phyloP scores from a whole-genome alignment of 2,113 vertebrate genomes.

The Anthoscopus minutus region DNA sequence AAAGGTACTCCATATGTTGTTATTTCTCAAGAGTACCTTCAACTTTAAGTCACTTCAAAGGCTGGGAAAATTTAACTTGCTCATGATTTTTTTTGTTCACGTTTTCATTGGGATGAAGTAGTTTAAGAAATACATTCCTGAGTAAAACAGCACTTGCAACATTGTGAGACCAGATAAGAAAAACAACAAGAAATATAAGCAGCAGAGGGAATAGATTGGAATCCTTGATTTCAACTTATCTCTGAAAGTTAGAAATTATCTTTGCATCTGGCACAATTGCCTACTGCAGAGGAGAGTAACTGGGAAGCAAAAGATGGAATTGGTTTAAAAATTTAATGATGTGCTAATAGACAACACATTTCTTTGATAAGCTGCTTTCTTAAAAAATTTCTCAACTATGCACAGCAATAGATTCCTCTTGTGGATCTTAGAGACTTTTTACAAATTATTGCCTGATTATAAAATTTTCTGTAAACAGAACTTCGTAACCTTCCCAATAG shows the following conservation, averaged over 20 bases:
- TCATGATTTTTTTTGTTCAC: conserved; percentile 25
- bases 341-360: conserved; percentile 43
- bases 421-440: neutral
- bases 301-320: conserved; percentile 2
- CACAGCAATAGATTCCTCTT: neutral
- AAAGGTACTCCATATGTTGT: neutral
- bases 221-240: neutral
- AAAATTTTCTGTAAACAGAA: neutral
- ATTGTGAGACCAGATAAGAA: conserved; percentile 10
- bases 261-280: neutral
- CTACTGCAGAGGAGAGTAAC: neutral
- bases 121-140: conserved; percentile 35
- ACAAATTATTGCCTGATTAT: neutral
- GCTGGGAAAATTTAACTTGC: neutral
- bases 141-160: conserved; percentile 1
- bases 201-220: neutral
- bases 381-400: neutral
- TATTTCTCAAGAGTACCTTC: neutral
- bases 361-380: conserved; percentile 23
- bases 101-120: conserved; percentile 22
- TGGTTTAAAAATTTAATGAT: conserved; percentile 11
- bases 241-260: neutral
- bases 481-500: conserved; percentile 4
- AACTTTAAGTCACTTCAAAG: neutral
- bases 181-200: conserved; percentile 8